Conservation (phyloP, 2,113 vertebrate species). For the Perccottus glenii region DNA sequence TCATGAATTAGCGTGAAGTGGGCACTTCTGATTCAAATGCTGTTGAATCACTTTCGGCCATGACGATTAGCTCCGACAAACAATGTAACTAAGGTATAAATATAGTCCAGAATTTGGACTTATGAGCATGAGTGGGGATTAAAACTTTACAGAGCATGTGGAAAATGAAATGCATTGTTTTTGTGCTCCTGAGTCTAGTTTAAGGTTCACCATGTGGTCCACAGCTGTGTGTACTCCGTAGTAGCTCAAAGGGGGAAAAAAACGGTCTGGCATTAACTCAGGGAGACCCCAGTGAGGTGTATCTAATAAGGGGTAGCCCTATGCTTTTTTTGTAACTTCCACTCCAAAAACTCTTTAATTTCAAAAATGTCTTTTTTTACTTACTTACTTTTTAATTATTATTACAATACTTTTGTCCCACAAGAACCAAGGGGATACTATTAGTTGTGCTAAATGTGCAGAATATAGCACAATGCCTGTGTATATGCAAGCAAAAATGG, state of each 20-base stretch:
- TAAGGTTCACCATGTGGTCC: constrained; percentile 40
- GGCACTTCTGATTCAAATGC: constrained; percentile 5
- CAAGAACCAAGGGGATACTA: constrained; percentile 32
- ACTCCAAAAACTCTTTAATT: not conserved
- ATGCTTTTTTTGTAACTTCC: constrained; percentile 17
- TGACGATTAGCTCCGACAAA: constrained; percentile 6
- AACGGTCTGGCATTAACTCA: constrained; percentile 30
- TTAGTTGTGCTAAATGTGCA: constrained; percentile 51
- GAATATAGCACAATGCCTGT: constrained; percentile 26
- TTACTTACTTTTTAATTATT: too few relatives aligned
- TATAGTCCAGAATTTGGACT: not conserved
- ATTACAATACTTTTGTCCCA: not conserved
- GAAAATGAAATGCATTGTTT: not conserved
- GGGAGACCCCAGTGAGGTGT: constrained; percentile 54
- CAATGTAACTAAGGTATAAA: not conserved
- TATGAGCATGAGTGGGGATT: not conserved
- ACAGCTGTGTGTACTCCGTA: constrained; percentile 54
- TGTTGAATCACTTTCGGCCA: constrained; percentile 27
- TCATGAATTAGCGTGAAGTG: constrained; percentile 13
- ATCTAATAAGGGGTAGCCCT: constrained; percentile 39
- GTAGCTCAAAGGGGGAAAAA: constrained; percentile 7
- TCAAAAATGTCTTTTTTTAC: too few relatives aligned
- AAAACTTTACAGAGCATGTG: constrained; percentile 2
- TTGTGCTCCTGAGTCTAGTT: not conserved
- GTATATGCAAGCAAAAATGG: constrained; percentile 14